These are phyloP conservation scores for Leptestheria dahalacensis DNA, from an alignment of 1,140 invertebrate species.

Conservation along the genomic window DNA sequence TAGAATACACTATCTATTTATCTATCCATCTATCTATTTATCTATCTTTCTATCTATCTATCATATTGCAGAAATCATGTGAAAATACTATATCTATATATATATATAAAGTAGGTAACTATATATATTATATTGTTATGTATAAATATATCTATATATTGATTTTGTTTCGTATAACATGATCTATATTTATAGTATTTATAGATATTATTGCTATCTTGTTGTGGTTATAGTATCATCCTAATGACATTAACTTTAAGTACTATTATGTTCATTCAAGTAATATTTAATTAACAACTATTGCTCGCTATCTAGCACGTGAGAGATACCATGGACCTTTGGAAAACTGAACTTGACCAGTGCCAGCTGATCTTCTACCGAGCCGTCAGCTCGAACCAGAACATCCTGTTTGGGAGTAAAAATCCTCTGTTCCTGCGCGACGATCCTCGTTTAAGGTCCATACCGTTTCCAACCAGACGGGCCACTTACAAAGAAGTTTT, in stretches of 20 bases:
- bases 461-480: conserved; percentile 68
- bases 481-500: conserved; percentile 67
- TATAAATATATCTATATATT: conserved; percentile 10
- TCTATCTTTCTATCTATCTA: too few relatives aligned
- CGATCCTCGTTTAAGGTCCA: conserved; percentile 47
- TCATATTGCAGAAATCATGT: too few relatives aligned
- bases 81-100: too few relatives aligned
- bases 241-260: too few relatives aligned
- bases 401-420: conserved; percentile 56
- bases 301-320: conserved; percentile 62
- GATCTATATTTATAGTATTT: too few relatives aligned
- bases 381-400: conserved; percentile 56
- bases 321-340: conserved; percentile 51
- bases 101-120: too few relatives aligned
- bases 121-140: conserved; percentile 5
- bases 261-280: conserved; percentile 13
- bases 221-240: too few relatives aligned
- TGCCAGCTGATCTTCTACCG: conserved; percentile 64
- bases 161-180: too few relatives aligned
- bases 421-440: conserved; percentile 46
- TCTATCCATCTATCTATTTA: too few relatives aligned
- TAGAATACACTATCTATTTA: too few relatives aligned
- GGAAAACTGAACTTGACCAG: conserved; percentile 45
- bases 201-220: too few relatives aligned
- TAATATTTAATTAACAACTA: neutral